These are phyloP conservation scores for Thripadectes ignobilis DNA, from an alignment of 2,797 vertebrate species.

Conservation along the genomic window DNA sequence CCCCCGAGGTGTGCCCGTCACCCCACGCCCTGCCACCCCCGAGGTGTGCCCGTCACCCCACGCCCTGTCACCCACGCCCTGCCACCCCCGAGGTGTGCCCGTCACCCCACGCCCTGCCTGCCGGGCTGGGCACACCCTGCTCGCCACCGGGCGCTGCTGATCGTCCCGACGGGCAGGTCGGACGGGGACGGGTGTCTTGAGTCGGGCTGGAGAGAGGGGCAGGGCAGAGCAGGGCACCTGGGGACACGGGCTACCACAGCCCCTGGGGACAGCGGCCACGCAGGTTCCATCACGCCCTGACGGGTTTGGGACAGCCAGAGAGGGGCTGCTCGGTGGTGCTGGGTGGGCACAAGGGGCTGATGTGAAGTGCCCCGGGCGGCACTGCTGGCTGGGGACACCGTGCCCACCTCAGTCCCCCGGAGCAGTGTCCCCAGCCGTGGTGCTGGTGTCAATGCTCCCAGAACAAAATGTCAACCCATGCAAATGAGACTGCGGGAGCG, in stretches of 20 bases:
- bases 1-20: background rate
- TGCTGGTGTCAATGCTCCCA: background rate
- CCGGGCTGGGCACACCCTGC: background rate
- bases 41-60: background rate
- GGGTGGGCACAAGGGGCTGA: background rate
- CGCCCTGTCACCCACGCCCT: background rate
- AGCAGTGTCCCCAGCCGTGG: background rate
- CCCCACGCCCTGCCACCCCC: background rate
- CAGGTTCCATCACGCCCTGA: background rate
- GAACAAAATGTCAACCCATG: slow-evolving; percentile 70
- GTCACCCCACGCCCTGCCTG: background rate
- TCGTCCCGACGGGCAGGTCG: background rate
- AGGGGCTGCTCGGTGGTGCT: background rate
- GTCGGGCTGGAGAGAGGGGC: background rate
- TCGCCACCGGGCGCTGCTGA: background rate
- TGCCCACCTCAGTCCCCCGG: background rate
- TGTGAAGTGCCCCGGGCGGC: background rate
- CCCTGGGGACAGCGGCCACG: background rate
- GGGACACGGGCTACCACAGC: background rate
- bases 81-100: background rate
- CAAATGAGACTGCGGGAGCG: slow-evolving; percentile 73
- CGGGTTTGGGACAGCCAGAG: background rate
- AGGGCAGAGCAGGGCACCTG: background rate
- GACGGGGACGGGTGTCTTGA: background rate
- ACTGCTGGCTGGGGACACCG: background rate